These are phyloP conservation scores for Chironomus striatipennis DNA, from an alignment of 1,140 invertebrate species.

Conservation along the genomic window DNA sequence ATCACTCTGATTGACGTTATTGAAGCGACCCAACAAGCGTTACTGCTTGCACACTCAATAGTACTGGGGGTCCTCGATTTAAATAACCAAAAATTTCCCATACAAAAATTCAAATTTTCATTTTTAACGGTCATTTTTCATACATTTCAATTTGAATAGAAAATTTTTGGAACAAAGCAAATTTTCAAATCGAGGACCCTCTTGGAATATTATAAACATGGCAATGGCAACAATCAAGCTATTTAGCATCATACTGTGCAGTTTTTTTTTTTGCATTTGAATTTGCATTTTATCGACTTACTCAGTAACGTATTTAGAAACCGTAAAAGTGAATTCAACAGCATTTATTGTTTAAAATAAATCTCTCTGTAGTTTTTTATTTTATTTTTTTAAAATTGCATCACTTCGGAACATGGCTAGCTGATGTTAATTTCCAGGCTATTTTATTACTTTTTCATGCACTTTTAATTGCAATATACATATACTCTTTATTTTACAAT, in stretches of 20 bases:
- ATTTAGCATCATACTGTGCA: conserved; percentile 1
- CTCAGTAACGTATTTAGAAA: not conserved
- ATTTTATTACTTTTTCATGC: not conserved
- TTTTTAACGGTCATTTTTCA: too few relatives aligned
- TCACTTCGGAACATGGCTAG: not conserved
- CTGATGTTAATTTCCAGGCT: not conserved
- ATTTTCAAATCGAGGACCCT: too few relatives aligned
- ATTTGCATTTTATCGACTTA: not conserved
- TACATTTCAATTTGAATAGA: too few relatives aligned
- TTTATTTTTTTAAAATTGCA: not conserved
- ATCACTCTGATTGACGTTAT: conserved; percentile 8
- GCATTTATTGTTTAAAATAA: too few relatives aligned
- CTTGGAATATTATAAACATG: not conserved
- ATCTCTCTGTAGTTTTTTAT: not conserved
- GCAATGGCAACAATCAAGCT: conserved; percentile 6
- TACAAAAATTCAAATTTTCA: too few relatives aligned
- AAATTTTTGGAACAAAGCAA: too few relatives aligned
- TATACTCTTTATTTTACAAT: not conserved
- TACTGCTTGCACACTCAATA: not conserved
- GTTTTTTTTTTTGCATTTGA: not conserved
- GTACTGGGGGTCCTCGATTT: too few relatives aligned
- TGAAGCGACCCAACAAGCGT: not conserved
- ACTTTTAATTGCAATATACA: too few relatives aligned
- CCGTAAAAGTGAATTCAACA: too few relatives aligned
- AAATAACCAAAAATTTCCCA: too few relatives aligned